phyloP scores from a whole-genome alignment of 30 jellyfish, hydroid and myxozoan species.

The Phacellophora camtschatica region DNA sequence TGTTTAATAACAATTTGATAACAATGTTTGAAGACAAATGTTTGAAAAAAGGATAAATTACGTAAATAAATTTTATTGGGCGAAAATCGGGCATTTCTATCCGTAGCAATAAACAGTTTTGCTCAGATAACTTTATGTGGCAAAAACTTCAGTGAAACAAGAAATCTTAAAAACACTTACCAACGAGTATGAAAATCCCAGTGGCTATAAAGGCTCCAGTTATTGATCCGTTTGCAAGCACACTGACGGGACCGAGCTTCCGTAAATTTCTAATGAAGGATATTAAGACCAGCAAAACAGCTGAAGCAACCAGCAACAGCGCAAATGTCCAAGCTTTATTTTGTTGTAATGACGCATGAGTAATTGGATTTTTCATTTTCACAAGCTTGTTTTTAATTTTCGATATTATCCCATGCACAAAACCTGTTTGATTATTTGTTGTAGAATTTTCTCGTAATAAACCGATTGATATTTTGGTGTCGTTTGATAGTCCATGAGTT shows the following conservation, averaged over 20 bases:
- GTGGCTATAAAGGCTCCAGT: constrained; percentile 85
- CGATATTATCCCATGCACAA: neutral
- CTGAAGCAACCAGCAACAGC: constrained; percentile 63
- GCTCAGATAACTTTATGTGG: no score
- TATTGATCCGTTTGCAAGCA: constrained; percentile 85
- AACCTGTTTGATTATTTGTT: neutral
- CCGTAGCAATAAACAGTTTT: no score
- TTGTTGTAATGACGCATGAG: constrained; percentile 53
- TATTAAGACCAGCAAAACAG: constrained; percentile 65
- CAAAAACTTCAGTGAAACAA: no score
- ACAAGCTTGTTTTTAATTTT: neutral
- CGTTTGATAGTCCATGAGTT: neutral
- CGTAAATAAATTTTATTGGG: no score
- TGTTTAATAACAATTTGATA: no score
- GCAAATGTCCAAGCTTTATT: constrained; percentile 82
- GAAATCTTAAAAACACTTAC: constrained; percentile 44
- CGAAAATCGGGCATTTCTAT: no score
- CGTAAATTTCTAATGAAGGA: constrained; percentile 75
- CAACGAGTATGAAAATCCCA: constrained; percentile 72
- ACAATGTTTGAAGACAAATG: no score
- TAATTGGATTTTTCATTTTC: constrained; percentile 66
- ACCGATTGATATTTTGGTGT: neutral
- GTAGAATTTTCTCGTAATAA: neutral
- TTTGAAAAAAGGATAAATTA: no score
- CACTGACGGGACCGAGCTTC: constrained; percentile 94